Conservation (phyloP, 2,113 vertebrate genomes). For the Patagioenas fasciata region DNA sequence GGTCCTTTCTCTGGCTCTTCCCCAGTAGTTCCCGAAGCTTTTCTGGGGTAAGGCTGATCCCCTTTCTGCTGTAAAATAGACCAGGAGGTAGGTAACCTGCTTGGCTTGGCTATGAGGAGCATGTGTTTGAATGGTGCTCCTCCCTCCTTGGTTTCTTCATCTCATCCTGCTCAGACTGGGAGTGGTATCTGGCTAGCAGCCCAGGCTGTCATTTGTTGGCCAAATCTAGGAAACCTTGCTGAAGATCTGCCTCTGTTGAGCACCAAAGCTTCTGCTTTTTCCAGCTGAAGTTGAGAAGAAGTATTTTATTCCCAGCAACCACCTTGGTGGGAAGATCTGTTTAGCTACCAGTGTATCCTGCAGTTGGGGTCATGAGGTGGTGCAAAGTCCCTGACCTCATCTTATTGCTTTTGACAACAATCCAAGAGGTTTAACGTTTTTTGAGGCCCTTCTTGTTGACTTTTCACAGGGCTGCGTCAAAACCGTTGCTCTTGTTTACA, state of each 20-base stretch:
- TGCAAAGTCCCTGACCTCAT: neutral
- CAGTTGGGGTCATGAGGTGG: neutral
- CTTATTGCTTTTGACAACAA: neutral
- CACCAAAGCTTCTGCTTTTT: neutral
- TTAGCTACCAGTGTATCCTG: neutral
- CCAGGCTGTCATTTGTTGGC: neutral
- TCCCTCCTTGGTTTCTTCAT: neutral
- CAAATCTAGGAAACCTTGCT: neutral
- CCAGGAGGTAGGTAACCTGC: neutral
- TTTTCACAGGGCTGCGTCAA: conserved; percentile 45
- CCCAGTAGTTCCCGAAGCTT: neutral
- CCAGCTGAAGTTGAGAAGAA: neutral
- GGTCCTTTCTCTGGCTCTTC: neutral
- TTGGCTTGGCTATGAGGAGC: neutral
- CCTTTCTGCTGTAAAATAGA: neutral
- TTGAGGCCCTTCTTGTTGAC: neutral
- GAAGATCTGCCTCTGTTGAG: rapidly evolving
- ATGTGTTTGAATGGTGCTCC: neutral
- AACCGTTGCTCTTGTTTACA: neutral
- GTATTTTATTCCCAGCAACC: neutral
- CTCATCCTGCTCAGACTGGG: neutral
- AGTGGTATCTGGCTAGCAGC: neutral
- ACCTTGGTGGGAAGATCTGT: neutral
- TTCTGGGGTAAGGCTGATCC: neutral
- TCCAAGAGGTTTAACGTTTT: neutral